These are phyloP conservation scores for Anguilla obscura DNA, from an alignment of 2,797 vertebrate species.

Conservation along the genomic window DNA sequence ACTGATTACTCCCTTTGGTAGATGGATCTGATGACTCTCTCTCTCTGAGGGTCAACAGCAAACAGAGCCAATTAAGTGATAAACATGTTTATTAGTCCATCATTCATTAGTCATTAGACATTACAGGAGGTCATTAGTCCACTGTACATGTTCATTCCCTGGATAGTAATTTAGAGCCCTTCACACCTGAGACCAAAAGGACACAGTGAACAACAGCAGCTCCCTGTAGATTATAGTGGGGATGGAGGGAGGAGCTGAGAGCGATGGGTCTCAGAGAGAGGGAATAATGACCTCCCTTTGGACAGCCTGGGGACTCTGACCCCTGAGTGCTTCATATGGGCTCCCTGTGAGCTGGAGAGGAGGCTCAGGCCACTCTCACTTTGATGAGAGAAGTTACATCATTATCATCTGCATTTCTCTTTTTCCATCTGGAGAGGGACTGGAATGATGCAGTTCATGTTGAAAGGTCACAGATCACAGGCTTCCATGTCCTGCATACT, in stretches of 20 bases:
- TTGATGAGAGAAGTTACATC: neutral
- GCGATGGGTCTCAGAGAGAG: neutral
- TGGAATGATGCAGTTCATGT: too few species aligned
- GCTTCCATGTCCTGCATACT: too few species aligned
- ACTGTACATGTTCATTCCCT: constrained; percentile 12
- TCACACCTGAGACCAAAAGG: constrained; percentile 4
- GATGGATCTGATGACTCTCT: neutral
- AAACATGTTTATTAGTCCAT: neutral
- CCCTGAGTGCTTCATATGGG: neutral
- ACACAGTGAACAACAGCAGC: neutral
- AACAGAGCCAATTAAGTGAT: neutral
- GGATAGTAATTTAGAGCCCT: constrained; percentile 3
- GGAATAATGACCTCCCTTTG: neutral
- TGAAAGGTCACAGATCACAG: too few species aligned
- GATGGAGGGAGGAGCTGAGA: neutral
- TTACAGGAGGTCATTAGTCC: constrained; percentile 10
- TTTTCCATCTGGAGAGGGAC: too few species aligned
- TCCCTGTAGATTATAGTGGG: neutral
- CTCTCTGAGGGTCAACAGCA: neutral
- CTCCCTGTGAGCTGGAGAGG: neutral
- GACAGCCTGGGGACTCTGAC: neutral
- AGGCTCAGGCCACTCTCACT: neutral
- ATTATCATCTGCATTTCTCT: too few species aligned
- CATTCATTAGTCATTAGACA: neutral
- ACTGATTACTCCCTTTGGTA: neutral